These are phyloP conservation scores for Etheostoma perlongum DNA, from an alignment of 2,797 vertebrate genomes.

Conservation along the genomic window DNA sequence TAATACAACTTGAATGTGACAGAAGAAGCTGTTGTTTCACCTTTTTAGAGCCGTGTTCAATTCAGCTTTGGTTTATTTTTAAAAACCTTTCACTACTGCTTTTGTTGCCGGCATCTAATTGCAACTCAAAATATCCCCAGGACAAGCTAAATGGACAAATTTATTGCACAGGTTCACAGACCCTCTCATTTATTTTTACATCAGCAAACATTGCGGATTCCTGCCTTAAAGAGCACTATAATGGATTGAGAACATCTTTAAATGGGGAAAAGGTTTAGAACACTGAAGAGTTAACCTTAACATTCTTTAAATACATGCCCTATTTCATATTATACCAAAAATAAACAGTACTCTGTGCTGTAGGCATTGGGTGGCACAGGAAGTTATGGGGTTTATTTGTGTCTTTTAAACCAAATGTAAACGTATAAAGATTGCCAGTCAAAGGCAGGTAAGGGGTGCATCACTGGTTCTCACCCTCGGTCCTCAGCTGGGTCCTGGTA, in stretches of 20 bases:
- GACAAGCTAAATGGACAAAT: background rate
- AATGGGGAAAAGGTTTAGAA: background rate
- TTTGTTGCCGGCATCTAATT: background rate
- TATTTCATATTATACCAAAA: background rate
- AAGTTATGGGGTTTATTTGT: background rate
- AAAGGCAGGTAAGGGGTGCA: background rate
- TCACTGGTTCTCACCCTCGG: constrained; percentile 80
- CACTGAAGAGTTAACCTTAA: background rate
- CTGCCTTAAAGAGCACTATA: background rate
- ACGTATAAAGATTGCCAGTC: background rate
- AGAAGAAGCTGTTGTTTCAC: background rate
- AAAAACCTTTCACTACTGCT: background rate
- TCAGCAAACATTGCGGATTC: background rate
- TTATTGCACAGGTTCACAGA: background rate
- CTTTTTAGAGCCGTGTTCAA: background rate
- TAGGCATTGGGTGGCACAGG: background rate
- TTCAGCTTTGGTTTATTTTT: background rate
- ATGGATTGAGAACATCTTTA: background rate
- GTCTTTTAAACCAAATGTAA: background rate
- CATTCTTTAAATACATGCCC: background rate
- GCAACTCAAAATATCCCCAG: background rate
- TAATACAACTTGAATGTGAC: background rate
- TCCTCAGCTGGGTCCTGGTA: constrained; percentile 86
- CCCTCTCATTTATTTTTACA: background rate
- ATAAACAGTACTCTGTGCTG: too few relatives aligned